Evolutionary conservation across 2,797 vertebrate genomes (phyloP).

Genomic region (Leontocebus nigricollis): DNA sequence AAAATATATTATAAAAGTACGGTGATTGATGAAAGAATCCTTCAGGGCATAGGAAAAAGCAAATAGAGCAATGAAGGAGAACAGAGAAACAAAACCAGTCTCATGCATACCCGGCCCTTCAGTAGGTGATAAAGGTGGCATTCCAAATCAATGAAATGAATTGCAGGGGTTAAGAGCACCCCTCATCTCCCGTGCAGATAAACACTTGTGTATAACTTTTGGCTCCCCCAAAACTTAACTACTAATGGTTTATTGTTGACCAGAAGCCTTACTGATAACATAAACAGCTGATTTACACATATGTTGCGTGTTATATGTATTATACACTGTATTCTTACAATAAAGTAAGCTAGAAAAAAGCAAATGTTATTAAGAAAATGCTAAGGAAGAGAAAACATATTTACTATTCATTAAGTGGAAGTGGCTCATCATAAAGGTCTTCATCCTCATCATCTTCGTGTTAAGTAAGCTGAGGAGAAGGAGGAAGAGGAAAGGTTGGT

Average conservation of each 20-base stretch:
- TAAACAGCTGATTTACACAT: neutral
- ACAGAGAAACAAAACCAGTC: neutral
- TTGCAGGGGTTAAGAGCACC: neutral
- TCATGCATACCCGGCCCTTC: neutral
- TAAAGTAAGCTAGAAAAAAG: neutral
- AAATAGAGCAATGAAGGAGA: neutral
- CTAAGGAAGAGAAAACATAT: neutral
- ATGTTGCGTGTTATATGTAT: neutral
- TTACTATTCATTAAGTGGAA: neutral
- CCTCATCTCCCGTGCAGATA: neutral
- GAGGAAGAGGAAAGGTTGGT: neutral
- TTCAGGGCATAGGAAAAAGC: neutral
- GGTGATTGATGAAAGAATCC: neutral
- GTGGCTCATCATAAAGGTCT: neutral
- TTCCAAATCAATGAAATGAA: neutral
- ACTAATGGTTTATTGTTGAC: neutral
- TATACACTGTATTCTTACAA: neutral
- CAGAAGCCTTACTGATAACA: neutral
- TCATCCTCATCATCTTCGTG: neutral
- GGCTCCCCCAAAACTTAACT: neutral
- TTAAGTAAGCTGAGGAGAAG: neutral
- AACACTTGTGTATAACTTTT: neutral
- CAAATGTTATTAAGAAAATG: neutral
- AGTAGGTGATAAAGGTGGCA: neutral
- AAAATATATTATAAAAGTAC: neutral